Base-by-base conservation (phyloP, 2,113 vertebrate genomes). In the Egretta garzetta region DNA sequence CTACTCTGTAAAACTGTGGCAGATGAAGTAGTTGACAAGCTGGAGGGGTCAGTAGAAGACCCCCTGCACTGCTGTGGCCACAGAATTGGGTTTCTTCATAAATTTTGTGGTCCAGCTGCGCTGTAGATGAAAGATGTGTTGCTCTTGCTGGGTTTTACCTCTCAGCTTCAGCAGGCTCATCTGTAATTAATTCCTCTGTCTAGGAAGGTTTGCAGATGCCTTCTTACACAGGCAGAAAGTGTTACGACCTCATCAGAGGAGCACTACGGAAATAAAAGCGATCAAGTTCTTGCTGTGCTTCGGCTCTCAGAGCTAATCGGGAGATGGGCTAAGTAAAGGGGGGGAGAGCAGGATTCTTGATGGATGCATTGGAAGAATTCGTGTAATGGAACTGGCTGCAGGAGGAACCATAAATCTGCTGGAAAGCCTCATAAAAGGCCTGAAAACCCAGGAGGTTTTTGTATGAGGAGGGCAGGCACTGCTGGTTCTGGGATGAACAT, bases 351-450 rank as follows among this genome's bases (percentile, higher is more conserved):
- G 60, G 58, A 20, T 77, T 88, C 62, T 53, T 94, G 85, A 86
- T 90, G 87, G 74, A 93, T 93, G 53, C 0, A 0, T 49, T 86
- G 22, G 47, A 96, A 90, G 82, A 80, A 80, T 76, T 85, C 1
- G 1, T 73, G 41, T 94, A 76, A 86, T 66, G 93, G 87, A 93
- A 22, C 86, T 88, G 58, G 32, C 62, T 95, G 88, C 59, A 70
- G 39, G 33, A 96, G 24, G 27, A 87, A 35, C 33, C 67, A 41
- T 94, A 83, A 94, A 92, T 95, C 92, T 90, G 45, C 81, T 88
- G 50, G 41, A 83, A 90, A 80, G 55, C 24, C 70, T 96, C 59
- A 41, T 90, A 27, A 86, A 91, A 67, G 50, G n/a, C 26, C 37
- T 76, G 77, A 53, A 80, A 90, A 33, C 62, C 14, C 45, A 9